Evolutionary conservation across 2,113 vertebrate species (phyloP).

Genomic region (Rhinolophus ferrumequinum): DNA sequence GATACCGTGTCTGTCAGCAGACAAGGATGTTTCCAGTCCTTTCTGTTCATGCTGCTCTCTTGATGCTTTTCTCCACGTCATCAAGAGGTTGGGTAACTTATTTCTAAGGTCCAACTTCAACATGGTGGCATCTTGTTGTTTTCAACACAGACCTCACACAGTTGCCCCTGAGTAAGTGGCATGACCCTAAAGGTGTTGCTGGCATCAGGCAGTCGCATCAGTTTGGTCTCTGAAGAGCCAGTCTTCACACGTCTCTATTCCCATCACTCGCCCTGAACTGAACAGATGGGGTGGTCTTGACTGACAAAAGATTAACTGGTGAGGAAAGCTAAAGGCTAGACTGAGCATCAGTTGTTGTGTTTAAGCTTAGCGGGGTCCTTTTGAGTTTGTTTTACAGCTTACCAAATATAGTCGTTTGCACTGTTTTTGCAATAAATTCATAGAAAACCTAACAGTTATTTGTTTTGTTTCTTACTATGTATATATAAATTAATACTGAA

Average conservation of each 20-base stretch:
- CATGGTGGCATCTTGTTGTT: background rate
- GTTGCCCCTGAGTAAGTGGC: slow-evolving; percentile 38
- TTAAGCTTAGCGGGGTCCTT: slow-evolving; percentile 86
- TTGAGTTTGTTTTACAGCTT: slow-evolving; percentile 87
- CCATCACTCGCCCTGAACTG: background rate
- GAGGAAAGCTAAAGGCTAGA: slow-evolving; percentile 83
- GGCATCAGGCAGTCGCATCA: background rate
- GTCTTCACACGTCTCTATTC: background rate
- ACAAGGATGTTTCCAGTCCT: slow-evolving; percentile 63
- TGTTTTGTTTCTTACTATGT: slow-evolving; percentile 88
- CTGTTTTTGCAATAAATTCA: slow-evolving; percentile 91
- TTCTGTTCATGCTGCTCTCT: slow-evolving; percentile 76
- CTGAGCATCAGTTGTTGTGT: slow-evolving; percentile 82
- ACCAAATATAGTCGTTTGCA: slow-evolving; percentile 90
- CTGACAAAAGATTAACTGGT: slow-evolving; percentile 65
- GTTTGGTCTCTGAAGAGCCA: background rate
- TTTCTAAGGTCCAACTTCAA: slow-evolving; percentile 20
- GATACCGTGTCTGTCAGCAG: slow-evolving; percentile 47
- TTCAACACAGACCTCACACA: slow-evolving; percentile 53
- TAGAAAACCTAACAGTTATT: slow-evolving; percentile 86
- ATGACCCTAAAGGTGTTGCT: slow-evolving; percentile 41
- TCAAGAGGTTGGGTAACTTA: slow-evolving; percentile 47
- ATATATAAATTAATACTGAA: slow-evolving; percentile 87
- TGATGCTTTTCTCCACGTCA: slow-evolving; percentile 51
- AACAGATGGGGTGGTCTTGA: slow-evolving; percentile 56